Evolutionary conservation across 2,888 invertebrate species (phyloP), one percentile per base, ranked within the genome.

Genomic region (Dynastes hyllus): DNA sequence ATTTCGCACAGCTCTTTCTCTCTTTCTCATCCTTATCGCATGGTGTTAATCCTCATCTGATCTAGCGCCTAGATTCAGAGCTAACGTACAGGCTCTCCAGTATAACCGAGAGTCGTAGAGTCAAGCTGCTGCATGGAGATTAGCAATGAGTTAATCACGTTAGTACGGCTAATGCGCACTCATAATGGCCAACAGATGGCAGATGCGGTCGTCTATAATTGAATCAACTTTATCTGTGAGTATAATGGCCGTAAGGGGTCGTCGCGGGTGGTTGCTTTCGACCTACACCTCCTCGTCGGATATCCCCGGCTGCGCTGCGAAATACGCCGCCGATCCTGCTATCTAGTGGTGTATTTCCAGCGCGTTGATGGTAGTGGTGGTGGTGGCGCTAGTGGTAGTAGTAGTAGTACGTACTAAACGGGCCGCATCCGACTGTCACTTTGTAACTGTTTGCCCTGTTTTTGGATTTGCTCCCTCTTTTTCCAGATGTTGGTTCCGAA

Each of bases 171-270:
- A 84, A 87, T 87, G 87, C 86, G 86, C 87, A 86, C 87, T 85
- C 86, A 88, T 88, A 88, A 88, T 88, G 85, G 88, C 88, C 87
- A 87, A 88, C 89, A 89, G 89, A 89, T 89, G 89, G 88, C 88
- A 89, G 89, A 89, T 89, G 89, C 88, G 88, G 88, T 89, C 84
- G 86, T 87, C 87, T 87, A 87, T 89, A 89, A 89, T 89, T 89
- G 89, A 89, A 89, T 89, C 88, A 87, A 88, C 88, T 88, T 89
- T 89, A 89, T 89, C 89, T 88, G 88, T 87, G 87, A 88, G 88
- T 88, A 88, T 88, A 88, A 88, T 87, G 84, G 87, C 85, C 85
- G 83, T 84, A 55, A 58, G 86, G 86, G 87, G 80, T 87, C 87
- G 87, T 87, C 84, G 87, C 87, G 87, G 87, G 87, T 87, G 87